These are phyloP conservation scores for Dendronephthya gigantea DNA, from an alignment of 64 coral and sea anemone species.

Conservation along the genomic window DNA sequence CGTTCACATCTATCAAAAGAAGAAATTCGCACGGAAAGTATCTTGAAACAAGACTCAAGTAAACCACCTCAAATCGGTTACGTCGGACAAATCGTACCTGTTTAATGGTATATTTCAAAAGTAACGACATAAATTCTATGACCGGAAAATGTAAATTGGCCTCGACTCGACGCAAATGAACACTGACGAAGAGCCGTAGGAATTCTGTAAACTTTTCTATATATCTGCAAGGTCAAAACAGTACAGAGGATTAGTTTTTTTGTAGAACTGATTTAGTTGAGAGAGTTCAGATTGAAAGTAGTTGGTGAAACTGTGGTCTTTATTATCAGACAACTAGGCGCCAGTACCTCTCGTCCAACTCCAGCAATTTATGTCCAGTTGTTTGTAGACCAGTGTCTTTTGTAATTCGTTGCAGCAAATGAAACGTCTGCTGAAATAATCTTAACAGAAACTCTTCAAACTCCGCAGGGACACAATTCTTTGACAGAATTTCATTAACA, in stretches of 20 bases:
- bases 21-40: too few species aligned
- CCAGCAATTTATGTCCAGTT: constrained; percentile 57
- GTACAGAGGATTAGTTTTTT: too few species aligned
- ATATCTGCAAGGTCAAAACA: constrained; percentile 48
- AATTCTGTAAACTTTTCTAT: constrained; percentile 93
- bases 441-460: constrained; percentile 93
- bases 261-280: too few species aligned
- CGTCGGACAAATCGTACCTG: constrained; percentile 64
- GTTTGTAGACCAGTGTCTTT: constrained; percentile 70
- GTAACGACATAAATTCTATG: constrained; percentile 61
- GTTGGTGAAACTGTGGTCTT: too few species aligned
- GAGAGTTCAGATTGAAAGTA: too few species aligned
- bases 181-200: constrained; percentile 74
- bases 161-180: constrained; percentile 83
- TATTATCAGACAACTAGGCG: background rate
- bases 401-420: constrained; percentile 83
- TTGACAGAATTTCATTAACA: constrained; percentile 89
- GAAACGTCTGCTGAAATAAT: constrained; percentile 97
- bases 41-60: too few species aligned
- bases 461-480: constrained; percentile 93
- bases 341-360: constrained; percentile 72
- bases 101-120: constrained; percentile 93
- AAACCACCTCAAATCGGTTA: background rate
- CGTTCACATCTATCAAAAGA: too few species aligned
- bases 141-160: constrained; percentile 89